Percentiles rank a stretch among this genome's conserved stretches.
phyloP scores from a whole-genome alignment of 2,113 vertebrate species.

The Mormoops blainvillei region DNA sequence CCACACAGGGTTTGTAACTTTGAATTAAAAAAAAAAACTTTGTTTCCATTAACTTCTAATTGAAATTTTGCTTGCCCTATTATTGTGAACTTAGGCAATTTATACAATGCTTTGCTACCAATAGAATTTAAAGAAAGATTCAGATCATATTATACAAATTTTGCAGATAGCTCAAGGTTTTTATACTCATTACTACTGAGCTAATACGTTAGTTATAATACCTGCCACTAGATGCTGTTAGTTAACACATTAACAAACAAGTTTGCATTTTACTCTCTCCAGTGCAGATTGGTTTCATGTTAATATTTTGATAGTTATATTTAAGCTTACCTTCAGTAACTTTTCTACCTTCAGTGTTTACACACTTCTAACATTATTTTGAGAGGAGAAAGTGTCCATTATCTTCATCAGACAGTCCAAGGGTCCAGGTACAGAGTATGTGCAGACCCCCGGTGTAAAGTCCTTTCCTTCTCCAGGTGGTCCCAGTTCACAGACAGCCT shows the following conservation, averaged over 20 bases:
- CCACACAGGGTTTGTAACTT: background rate
- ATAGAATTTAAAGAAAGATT: background rate
- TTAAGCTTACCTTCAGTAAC: background rate
- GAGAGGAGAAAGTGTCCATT: background rate
- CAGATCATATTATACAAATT: background rate
- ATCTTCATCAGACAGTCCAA: background rate
- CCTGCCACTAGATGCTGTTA: accelerated
- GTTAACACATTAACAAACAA: background rate
- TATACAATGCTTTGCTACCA: background rate
- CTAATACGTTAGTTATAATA: background rate
- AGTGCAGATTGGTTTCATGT: background rate
- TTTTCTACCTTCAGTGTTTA: background rate
- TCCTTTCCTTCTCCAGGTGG: background rate
- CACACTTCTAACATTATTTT: background rate
- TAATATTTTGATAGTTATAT: background rate
- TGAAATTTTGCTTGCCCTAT: background rate
- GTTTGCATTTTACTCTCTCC: background rate
- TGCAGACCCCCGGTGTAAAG: background rate
- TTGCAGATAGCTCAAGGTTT: background rate
- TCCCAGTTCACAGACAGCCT: background rate
- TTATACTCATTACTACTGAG: background rate
- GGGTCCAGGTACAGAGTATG: accelerated
- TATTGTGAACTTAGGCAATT: background rate
- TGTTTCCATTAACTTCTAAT: background rate
- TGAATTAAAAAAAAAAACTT: background rate